These are phyloP conservation scores for Mycalesis mineus DNA, from an alignment of 2,888 invertebrate genomes.

Conservation along the genomic window DNA sequence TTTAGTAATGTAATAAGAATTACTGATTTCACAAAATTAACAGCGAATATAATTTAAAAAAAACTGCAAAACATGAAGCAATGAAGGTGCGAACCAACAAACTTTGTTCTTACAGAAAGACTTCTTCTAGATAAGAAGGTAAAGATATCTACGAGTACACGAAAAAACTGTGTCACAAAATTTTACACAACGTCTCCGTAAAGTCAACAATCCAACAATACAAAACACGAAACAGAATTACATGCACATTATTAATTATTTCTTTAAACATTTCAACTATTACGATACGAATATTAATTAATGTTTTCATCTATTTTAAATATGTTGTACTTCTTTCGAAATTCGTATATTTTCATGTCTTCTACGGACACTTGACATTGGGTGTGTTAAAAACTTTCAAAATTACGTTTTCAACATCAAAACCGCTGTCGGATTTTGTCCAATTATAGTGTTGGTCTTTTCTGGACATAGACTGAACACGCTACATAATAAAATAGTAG, in stretches of 20 bases:
- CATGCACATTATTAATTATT: not conserved
- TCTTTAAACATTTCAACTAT: conserved; percentile 9
- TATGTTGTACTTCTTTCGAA: conserved; percentile 25
- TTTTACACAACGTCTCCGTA: not conserved
- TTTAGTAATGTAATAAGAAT: too few species aligned
- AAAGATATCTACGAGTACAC: not conserved
- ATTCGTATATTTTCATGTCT: conserved; percentile 20
- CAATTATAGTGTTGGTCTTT: not conserved
- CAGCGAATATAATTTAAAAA: too few species aligned
- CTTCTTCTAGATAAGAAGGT: not conserved
- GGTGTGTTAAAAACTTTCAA: not conserved
- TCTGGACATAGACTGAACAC: not conserved
- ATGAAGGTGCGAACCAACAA: not conserved
- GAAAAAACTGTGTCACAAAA: not conserved
- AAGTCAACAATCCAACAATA: conserved; percentile 3
- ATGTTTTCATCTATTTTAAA: conserved; percentile 21
- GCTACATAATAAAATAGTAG: too few species aligned
- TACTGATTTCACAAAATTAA: too few species aligned
- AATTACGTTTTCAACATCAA: not conserved
- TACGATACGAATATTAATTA: conserved; percentile 3
- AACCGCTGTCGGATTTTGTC: not conserved
- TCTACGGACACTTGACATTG: not conserved
- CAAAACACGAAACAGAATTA: conserved; percentile 5
- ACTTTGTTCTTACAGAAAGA: not conserved
- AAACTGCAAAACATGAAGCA: not conserved